phyloP scores from a whole-genome alignment of 2,888 invertebrate genomes.

The Campopleginae sp. region DNA sequence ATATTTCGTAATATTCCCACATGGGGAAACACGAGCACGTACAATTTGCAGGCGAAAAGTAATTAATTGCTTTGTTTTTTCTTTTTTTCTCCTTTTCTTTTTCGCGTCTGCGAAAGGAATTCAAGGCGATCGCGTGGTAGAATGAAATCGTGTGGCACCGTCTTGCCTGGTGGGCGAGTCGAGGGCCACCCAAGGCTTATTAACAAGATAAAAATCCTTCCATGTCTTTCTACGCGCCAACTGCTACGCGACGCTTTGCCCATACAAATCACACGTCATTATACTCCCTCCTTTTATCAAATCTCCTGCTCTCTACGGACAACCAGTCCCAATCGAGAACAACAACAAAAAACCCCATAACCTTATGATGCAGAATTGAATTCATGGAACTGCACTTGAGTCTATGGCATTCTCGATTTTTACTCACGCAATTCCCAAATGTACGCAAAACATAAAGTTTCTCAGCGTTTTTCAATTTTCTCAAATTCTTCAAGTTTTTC shows the following conservation, averaged over 20 bases:
- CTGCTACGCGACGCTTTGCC: slow-evolving; percentile 10
- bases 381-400: neutral
- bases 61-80: slow-evolving; percentile 33
- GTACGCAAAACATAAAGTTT: neutral
- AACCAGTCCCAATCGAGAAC: neutral
- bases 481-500: too few species aligned
- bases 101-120: slow-evolving; percentile 25
- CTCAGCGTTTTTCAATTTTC: too few species aligned
- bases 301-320: neutral
- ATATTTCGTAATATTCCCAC: slow-evolving; percentile 16
- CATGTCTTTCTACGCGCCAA: slow-evolving; percentile 25
- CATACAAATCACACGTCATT: slow-evolving; percentile 36
- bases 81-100: neutral
- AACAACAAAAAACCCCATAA: neutral
- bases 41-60: slow-evolving; percentile 2
- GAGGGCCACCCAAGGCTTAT: slow-evolving; percentile 37
- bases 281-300: neutral
- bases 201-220: slow-evolving; percentile 55
- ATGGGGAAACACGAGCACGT: slow-evolving; percentile 4
- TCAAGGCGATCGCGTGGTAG: slow-evolving; percentile 35
- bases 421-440: neutral
- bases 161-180: slow-evolving; percentile 10
- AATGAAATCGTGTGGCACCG: slow-evolving; percentile 29
- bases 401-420: neutral
- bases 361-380: neutral